These are phyloP conservation scores for Drosophila cognata DNA, from an alignment of 2,888 invertebrate species.

Conservation along the genomic window DNA sequence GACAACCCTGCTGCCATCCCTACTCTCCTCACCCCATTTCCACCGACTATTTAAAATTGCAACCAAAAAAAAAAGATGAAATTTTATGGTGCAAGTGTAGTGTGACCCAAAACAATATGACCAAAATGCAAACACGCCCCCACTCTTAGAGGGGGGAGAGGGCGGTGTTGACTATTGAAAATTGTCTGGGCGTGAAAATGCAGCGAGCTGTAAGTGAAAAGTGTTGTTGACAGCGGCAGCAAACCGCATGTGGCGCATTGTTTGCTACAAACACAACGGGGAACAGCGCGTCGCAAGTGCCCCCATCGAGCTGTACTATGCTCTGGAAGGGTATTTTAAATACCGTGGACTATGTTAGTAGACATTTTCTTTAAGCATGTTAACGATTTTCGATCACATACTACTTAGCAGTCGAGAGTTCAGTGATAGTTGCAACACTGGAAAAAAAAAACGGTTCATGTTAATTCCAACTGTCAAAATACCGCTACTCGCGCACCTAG, in stretches of 20 bases:
- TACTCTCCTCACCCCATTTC: neutral
- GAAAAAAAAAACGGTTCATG: neutral
- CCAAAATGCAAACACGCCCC: neutral
- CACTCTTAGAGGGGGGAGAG: neutral
- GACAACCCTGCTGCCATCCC: constrained; percentile 19
- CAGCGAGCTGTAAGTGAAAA: constrained; percentile 28
- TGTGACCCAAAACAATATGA: constrained; percentile 11
- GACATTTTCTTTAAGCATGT: neutral
- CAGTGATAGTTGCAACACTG: neutral
- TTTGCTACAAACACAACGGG: constrained; percentile 12
- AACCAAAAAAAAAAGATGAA: neutral
- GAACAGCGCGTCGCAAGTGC: neutral
- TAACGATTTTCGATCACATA: constrained; percentile 1
- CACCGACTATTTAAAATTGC: neutral
- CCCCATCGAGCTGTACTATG: neutral
- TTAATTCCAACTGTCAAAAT: neutral
- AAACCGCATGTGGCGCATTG: constrained; percentile 18
- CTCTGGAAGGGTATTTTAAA: neutral
- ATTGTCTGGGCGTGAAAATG: constrained; percentile 25
- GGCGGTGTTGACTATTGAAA: constrained; percentile 10
- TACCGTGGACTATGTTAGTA: neutral
- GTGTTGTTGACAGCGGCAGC: constrained; percentile 30
- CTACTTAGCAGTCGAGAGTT: neutral
- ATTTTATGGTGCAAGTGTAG: constrained; percentile 16
- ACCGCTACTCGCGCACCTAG: neutral